These are phyloP conservation scores for Drosophila flavopinicola DNA, from an alignment of 2,888 invertebrate species.

Conservation along the genomic window DNA sequence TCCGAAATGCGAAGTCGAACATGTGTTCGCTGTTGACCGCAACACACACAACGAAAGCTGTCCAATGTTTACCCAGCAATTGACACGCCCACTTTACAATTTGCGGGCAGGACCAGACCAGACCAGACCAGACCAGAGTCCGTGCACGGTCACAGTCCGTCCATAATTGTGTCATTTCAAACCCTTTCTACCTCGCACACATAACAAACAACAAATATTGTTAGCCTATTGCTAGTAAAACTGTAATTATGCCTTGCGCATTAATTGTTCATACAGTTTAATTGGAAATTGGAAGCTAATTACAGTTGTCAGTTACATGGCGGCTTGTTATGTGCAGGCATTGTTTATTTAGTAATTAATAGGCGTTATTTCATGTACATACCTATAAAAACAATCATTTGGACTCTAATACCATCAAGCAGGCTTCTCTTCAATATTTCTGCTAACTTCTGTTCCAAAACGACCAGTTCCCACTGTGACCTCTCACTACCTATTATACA, in stretches of 20 bases:
- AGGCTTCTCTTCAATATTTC: too few species aligned
- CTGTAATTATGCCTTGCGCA: slow-evolving; percentile 68
- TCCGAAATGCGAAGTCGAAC: slow-evolving; percentile 68
- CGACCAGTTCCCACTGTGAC: too few species aligned
- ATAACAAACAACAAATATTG: slow-evolving; percentile 6
- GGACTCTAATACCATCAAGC: too few species aligned
- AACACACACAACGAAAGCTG: slow-evolving; percentile 62
- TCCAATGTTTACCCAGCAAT: slow-evolving; percentile 82
- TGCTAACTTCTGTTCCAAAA: too few species aligned
- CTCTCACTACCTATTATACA: too few species aligned
- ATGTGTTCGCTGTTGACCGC: slow-evolving; percentile 74
- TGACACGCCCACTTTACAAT: slow-evolving; percentile 73
- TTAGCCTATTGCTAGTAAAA: slow-evolving; percentile 28
- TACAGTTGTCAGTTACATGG: slow-evolving; percentile 65
- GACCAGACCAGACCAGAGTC: too few species aligned
- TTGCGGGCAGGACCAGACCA: slow-evolving; percentile 41
- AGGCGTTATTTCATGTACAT: too few species aligned
- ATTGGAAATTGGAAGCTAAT: slow-evolving; percentile 77
- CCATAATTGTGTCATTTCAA: slow-evolving; percentile 76
- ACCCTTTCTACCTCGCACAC: slow-evolving; percentile 41
- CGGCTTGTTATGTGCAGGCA: slow-evolving; percentile 39
- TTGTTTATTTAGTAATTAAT: slow-evolving; percentile 63
- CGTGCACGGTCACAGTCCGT: slow-evolving; percentile 18
- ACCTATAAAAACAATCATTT: too few species aligned
- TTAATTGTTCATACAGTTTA: slow-evolving; percentile 76